Conservation (phyloP, 2,113 vertebrate genomes). For the Mormyrus lacerda region DNA sequence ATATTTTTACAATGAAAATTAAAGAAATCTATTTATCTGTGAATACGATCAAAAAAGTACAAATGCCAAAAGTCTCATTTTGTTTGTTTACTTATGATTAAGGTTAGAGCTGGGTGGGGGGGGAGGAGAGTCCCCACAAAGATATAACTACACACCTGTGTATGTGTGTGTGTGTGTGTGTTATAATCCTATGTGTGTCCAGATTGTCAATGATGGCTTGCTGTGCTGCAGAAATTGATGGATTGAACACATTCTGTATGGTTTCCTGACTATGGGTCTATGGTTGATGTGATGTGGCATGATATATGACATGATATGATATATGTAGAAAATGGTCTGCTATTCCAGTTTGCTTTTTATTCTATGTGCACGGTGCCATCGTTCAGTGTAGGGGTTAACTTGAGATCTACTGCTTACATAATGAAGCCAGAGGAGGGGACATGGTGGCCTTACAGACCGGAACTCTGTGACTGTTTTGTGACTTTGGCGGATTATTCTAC, state of each 20-base stretch:
- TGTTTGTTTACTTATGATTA: too few relatives aligned
- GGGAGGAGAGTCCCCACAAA: too few relatives aligned
- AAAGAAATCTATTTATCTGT: too few relatives aligned
- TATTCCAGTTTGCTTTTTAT: neutral
- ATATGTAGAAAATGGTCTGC: neutral
- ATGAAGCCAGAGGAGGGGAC: neutral
- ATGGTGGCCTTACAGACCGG: neutral
- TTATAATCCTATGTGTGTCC: neutral
- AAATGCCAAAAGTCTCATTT: too few relatives aligned
- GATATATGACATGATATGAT: too few relatives aligned
- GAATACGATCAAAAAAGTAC: too few relatives aligned
- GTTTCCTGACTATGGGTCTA: neutral
- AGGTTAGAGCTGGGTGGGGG: too few relatives aligned
- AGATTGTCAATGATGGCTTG: neutral
- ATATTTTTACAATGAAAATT: too few relatives aligned
- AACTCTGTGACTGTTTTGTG: neutral
- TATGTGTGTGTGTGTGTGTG: too few relatives aligned
- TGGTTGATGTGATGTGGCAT: too few relatives aligned
- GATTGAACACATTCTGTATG: neutral
- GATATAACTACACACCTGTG: too few relatives aligned
- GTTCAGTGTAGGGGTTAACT: neutral
- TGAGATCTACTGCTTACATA: neutral
- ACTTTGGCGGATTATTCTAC: neutral
- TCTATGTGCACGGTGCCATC: neutral
- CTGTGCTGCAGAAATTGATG: neutral